These are phyloP conservation scores for Agrotis segetum DNA, from an alignment of 2,888 invertebrate genomes.

Conservation along the genomic window DNA sequence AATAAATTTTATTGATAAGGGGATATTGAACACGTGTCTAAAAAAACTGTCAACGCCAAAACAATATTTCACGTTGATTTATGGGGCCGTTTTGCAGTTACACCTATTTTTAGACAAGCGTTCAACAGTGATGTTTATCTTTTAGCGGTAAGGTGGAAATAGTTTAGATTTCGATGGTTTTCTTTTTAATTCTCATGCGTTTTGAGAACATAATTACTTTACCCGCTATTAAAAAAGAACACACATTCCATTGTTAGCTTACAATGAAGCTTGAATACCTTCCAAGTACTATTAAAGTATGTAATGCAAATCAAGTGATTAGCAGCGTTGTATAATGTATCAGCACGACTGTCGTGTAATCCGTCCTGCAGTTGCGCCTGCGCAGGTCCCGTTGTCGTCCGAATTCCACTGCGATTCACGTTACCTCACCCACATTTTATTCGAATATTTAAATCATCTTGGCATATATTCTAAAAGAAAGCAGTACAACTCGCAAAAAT, in stretches of 20 bases:
- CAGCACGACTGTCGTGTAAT: constrained; percentile 58
- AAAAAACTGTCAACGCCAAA: too few relatives aligned
- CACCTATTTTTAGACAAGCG: too few relatives aligned
- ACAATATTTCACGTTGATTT: too few relatives aligned
- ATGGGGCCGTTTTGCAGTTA: too few relatives aligned
- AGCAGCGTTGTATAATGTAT: constrained; percentile 64
- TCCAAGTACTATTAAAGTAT: constrained; percentile 39
- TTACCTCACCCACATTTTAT: constrained; percentile 85
- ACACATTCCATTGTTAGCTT: constrained; percentile 25
- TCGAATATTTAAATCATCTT: constrained; percentile 70
- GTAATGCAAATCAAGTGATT: constrained; percentile 50
- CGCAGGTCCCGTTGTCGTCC: constrained; percentile 82
- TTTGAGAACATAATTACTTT: too few relatives aligned
- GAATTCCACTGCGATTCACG: constrained; percentile 83
- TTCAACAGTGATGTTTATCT: too few relatives aligned
- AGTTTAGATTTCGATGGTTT: not conserved
- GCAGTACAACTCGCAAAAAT: constrained; percentile 44
- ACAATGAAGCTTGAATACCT: constrained; percentile 50
- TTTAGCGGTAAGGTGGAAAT: not conserved
- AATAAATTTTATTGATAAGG: too few relatives aligned
- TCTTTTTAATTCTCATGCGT: not conserved
- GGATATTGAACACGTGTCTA: too few relatives aligned
- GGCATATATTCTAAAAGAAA: constrained; percentile 63
- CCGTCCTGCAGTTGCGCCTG: constrained; percentile 55
- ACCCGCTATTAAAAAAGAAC: constrained; percentile 14